Conservation (phyloP, 2,113 vertebrate species). For the Anarhynchus alexandrinus region DNA sequence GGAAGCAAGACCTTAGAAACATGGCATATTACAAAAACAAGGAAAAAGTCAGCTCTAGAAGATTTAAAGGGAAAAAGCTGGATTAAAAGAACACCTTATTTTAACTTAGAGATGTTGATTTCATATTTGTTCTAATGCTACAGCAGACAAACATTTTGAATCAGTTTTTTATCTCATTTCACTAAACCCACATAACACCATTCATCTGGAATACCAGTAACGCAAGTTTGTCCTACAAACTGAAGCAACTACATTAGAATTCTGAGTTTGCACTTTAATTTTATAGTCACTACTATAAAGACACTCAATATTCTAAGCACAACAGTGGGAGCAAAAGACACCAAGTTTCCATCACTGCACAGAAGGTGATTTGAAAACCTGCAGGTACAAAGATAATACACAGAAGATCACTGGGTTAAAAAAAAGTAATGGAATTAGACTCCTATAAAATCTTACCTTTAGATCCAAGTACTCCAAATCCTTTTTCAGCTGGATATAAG, state of each 20-base stretch:
- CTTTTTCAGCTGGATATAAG: conserved; percentile 97
- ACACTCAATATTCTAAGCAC: not conserved
- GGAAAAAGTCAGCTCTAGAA: not conserved
- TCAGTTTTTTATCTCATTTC: not conserved
- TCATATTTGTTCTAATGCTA: not conserved
- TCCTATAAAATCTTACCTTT: conserved; percentile 83
- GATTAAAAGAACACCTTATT: not conserved
- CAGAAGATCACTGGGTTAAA: not conserved
- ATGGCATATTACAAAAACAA: not conserved
- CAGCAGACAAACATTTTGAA: not conserved
- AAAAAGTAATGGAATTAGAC: not conserved
- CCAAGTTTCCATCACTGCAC: not conserved
- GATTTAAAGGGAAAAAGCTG: not conserved
- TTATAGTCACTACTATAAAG: not conserved
- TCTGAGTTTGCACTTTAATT: not conserved
- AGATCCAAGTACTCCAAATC: conserved; percentile 98
- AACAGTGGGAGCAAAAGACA: not conserved
- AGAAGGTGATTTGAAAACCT: not conserved
- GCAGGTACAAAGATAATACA: not conserved
- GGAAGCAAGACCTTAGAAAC: not conserved
- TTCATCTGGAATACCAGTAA: not conserved
- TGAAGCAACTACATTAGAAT: not conserved
- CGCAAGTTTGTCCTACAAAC: not conserved
- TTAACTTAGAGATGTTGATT: not conserved
- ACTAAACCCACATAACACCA: not conserved